Evolutionary conservation across 2,797 vertebrate genomes (phyloP).

Genomic region (Falco concolor): DNA sequence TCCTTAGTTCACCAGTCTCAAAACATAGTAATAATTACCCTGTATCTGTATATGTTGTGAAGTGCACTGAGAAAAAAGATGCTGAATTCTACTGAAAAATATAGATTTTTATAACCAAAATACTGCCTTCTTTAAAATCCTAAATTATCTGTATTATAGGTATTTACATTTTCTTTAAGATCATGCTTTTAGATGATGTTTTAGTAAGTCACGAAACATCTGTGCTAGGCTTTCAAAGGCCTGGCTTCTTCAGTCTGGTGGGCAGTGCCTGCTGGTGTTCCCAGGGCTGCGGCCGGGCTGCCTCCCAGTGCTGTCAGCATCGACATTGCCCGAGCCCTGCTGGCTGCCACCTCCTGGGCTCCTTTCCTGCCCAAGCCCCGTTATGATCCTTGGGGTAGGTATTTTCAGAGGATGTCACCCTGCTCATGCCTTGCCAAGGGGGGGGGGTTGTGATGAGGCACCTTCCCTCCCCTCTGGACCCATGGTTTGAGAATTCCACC

Average conservation of each 20-base stretch:
- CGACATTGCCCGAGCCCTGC: neutral
- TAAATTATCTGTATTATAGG: neutral
- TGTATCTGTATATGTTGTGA: neutral
- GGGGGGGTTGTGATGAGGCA: neutral
- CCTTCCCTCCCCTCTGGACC: neutral
- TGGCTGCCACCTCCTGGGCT: neutral
- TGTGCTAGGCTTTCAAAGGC: neutral
- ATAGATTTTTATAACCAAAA: neutral
- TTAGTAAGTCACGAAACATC: neutral
- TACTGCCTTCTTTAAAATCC: neutral
- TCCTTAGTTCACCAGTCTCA: neutral
- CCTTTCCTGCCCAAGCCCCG: rapidly evolving
- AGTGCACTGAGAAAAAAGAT: neutral
- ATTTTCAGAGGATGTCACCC: neutral
- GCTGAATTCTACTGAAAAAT: neutral
- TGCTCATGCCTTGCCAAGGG: neutral
- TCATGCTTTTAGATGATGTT: neutral
- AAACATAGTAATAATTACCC: neutral
- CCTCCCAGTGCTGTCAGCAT: neutral
- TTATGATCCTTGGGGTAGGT: neutral
- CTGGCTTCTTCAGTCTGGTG: neutral
- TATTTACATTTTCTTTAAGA: neutral
- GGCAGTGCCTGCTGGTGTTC: neutral
- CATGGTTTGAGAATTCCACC: neutral
- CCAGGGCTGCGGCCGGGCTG: neutral